Conservation (phyloP, 2,113 vertebrate species). For the Ginglymostoma cirratum region DNA sequence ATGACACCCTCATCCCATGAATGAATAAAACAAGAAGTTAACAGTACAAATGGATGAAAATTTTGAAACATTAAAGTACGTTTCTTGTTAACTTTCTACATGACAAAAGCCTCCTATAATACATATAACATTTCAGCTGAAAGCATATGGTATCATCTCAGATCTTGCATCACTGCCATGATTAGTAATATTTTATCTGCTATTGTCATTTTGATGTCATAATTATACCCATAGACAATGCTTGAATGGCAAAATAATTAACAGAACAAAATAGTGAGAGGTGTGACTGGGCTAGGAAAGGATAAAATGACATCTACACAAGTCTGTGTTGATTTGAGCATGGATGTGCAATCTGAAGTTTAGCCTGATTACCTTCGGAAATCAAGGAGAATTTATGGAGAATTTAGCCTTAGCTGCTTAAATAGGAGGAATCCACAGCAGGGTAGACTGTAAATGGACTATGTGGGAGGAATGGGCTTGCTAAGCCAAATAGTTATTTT, state of each 20-base stretch:
- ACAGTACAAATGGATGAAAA: too few species aligned
- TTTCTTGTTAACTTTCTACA: too few species aligned
- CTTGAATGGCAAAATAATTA: not conserved
- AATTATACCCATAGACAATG: not conserved
- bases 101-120: too few species aligned
- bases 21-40: too few species aligned
- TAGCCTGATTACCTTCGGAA: not conserved
- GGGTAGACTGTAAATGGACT: not conserved
- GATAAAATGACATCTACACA: not conserved
- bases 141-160: too few species aligned
- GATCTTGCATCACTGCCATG: not conserved
- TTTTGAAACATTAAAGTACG: too few species aligned
- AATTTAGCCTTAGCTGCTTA: not conserved
- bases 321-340: not conserved
- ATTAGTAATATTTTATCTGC: not conserved
- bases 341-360: not conserved
- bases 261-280: not conserved
- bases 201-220: not conserved
- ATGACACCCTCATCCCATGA: too few species aligned
- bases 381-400: not conserved
- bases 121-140: too few species aligned
- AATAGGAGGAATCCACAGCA: not conserved
- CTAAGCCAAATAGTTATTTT: not conserved
- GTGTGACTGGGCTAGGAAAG: not conserved
- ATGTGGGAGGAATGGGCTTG: not conserved